Evolutionary conservation across 2,797 vertebrate genomes (phyloP).

Genomic region (Coilia nasus): DNA sequence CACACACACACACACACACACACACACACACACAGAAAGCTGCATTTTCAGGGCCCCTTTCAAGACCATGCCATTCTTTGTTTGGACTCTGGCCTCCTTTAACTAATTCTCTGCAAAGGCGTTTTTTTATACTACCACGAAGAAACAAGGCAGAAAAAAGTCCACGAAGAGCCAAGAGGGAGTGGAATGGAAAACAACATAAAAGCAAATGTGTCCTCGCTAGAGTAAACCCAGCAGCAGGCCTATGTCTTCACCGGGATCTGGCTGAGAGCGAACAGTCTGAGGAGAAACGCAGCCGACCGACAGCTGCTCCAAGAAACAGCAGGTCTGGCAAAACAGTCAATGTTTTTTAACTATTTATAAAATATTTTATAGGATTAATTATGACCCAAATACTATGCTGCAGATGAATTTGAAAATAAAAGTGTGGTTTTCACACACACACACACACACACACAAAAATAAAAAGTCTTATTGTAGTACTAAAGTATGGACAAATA

Average conservation of each 20-base stretch:
- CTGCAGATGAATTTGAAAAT: neutral
- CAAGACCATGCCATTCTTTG: neutral
- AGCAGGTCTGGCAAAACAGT: slow-evolving; percentile 10
- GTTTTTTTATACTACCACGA: neutral
- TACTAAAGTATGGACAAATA: slow-evolving; percentile 60
- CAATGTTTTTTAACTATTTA: slow-evolving; percentile 23
- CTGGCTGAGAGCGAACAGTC: neutral
- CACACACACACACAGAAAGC: neutral
- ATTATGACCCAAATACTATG: slow-evolving; percentile 19
- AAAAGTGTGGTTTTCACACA: slow-evolving; percentile 8
- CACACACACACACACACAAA: too few species aligned
- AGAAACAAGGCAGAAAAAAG: slow-evolving; percentile 8
- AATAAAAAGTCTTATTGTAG: slow-evolving; percentile 43
- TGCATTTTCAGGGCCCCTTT: neutral
- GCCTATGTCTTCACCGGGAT: neutral
- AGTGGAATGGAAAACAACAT: slow-evolving; percentile 14
- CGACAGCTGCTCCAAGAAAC: neutral
- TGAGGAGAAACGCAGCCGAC: slow-evolving; percentile 18
- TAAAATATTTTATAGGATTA: slow-evolving; percentile 22
- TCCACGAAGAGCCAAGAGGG: neutral
- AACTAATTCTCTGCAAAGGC: slow-evolving; percentile 2
- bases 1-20: neutral
- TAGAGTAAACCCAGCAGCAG: neutral
- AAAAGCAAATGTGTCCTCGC: slow-evolving; percentile 24
- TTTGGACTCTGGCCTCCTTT: neutral